phyloP scores from a whole-genome alignment of 30 jellyfish, hydroid and myxozoan species.

The Aurelia aurita region DNA sequence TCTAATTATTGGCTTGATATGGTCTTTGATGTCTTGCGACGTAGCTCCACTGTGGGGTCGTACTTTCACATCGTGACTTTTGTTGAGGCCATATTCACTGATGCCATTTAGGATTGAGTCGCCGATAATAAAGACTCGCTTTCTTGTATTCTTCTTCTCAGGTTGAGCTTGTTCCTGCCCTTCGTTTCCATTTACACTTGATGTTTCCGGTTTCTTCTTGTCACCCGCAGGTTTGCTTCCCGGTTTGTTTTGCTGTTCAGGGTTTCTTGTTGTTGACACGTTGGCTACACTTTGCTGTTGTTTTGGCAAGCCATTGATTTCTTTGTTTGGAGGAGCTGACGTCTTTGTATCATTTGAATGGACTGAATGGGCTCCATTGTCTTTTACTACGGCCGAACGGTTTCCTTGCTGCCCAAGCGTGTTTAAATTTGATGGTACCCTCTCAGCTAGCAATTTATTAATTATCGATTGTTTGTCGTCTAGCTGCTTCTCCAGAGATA shows the following conservation, averaged over 20 bases:
- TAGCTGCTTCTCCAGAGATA: no score
- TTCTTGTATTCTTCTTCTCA: constrained; percentile 36
- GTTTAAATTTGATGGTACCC: constrained; percentile 22
- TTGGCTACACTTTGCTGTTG: constrained; percentile 61
- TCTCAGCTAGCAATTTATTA: no score
- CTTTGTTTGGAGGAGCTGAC: constrained; percentile 51
- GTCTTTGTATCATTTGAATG: constrained; percentile 30
- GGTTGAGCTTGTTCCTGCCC: constrained; percentile 54
- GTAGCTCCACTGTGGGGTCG: no score
- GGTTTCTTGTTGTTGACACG: no score
- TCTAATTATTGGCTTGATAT: no score
- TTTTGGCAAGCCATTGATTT: constrained; percentile 56
- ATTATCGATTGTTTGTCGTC: no score
- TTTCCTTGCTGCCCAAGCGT: constrained; percentile 52
- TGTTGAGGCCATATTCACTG: no score
- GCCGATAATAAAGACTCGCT: constrained; percentile 43
- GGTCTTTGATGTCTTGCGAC: no score
- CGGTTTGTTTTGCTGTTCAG: no score
- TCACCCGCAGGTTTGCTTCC: no score
- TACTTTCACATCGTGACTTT: no score
- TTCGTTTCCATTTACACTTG: constrained; percentile 40
- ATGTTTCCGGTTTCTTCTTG: constrained; percentile 46
- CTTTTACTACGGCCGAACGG: constrained; percentile 38
- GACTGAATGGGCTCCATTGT: constrained; percentile 40
- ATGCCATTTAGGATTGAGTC: constrained; percentile 63